Conservation (phyloP, 2,113 vertebrate species). For the Origma solitaria region DNA sequence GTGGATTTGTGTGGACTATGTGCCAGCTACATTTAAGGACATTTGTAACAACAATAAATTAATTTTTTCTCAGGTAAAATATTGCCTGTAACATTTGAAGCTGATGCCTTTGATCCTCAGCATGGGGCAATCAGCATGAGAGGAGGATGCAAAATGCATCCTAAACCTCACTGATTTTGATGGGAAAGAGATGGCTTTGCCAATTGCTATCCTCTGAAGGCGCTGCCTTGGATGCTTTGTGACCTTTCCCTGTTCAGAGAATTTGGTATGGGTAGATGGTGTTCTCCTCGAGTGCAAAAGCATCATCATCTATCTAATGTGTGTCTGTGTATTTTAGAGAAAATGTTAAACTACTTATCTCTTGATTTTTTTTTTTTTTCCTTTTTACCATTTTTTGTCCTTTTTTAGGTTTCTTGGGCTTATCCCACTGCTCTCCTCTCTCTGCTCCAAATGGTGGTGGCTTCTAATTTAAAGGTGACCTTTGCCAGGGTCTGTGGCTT, state of each 20-base stretch:
- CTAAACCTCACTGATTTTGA: not conserved
- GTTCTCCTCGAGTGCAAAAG: not conserved
- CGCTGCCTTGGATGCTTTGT: not conserved
- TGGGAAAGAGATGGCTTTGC: not conserved
- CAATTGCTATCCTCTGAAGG: not conserved
- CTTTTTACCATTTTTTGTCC: not conserved
- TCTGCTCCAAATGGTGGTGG: not conserved
- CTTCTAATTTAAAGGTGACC: constrained; percentile 62
- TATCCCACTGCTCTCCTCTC: not conserved
- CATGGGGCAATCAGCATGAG: not conserved
- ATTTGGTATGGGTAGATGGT: not conserved
- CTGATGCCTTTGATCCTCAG: not conserved
- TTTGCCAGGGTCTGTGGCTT: constrained; percentile 20
- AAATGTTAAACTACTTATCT: not conserved
- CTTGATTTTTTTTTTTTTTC: not conserved
- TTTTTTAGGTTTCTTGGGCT: not conserved
- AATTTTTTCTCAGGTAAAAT: not conserved
- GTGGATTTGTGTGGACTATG: not conserved
- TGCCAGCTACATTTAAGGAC: not conserved
- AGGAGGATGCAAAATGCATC: not conserved
- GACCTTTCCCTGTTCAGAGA: not conserved
- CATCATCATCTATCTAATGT: not conserved
- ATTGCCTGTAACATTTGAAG: not conserved
- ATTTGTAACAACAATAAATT: not conserved
- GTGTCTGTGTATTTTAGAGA: not conserved